Percentiles rank a stretch among this genome's conserved stretches.
These are phyloP conservation scores for Melanerpes aurifrons DNA, from an alignment of 2,113 vertebrate genomes.

Conservation along the genomic window DNA sequence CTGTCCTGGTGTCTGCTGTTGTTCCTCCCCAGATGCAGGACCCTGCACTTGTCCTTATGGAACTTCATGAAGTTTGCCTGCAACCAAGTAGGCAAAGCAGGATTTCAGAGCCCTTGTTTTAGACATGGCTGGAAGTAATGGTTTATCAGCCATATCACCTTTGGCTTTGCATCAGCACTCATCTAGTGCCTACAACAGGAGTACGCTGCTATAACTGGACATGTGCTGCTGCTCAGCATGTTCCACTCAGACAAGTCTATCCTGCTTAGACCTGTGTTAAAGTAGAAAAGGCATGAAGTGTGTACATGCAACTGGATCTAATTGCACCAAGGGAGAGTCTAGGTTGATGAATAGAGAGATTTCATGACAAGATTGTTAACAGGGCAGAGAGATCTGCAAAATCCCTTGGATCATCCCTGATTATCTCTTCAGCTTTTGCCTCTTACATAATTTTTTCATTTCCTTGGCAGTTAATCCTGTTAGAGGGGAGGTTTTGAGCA, in stretches of 20 bases:
- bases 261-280: background rate
- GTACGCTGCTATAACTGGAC: background rate
- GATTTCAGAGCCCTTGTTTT: constrained; percentile 16
- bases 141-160: background rate
- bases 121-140: background rate
- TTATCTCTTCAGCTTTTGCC: constrained; percentile 50
- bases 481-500: constrained; percentile 18
- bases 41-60: too few relatives aligned
- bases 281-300: rapidly evolving
- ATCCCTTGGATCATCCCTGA: constrained; percentile 62
- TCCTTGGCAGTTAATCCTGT: constrained; percentile 48
- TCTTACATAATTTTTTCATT: constrained; percentile 65
- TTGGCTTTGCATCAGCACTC: constrained; percentile 5
- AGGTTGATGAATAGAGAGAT: constrained; percentile 42
- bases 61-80: too few relatives aligned
- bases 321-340: background rate
- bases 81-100: background rate
- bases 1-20: too few relatives aligned
- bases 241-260: background rate
- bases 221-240: background rate
- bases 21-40: too few relatives aligned
- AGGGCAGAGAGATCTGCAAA: constrained; percentile 34
- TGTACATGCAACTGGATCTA: background rate
- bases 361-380: constrained; percentile 49
- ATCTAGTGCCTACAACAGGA: background rate